These are phyloP conservation scores for Dendronephthya gigantea DNA, from an alignment of 64 coral and sea anemone genomes.

Conservation along the genomic window DNA sequence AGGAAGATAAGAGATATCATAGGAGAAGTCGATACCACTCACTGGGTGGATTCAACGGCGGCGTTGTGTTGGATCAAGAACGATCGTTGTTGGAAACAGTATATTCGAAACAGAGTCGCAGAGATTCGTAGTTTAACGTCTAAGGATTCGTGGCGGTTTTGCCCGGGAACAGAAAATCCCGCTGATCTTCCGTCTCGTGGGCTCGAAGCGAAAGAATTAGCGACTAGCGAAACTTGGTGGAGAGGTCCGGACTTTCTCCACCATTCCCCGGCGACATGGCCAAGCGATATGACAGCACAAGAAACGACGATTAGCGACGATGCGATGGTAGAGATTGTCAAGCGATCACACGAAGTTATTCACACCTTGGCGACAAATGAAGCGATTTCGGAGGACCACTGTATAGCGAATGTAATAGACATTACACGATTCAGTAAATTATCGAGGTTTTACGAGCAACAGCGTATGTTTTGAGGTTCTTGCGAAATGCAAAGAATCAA, in stretches of 20 bases:
- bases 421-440: not conserved
- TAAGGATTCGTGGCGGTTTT: not conserved
- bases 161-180: not conserved
- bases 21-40: not conserved
- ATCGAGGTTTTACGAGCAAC: not conserved
- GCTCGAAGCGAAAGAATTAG: not conserved
- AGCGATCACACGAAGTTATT: not conserved
- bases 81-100: not conserved
- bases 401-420: not conserved
- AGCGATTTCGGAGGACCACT: not conserved
- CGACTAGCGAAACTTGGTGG: not conserved
- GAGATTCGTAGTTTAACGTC: not conserved
- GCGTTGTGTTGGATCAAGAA: conserved; percentile 8
- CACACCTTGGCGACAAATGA: not conserved
- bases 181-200: not conserved
- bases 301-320: not conserved
- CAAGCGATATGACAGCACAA: not conserved
- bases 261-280: not conserved
- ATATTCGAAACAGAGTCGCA: not conserved
- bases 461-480: not conserved
- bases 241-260: not conserved
- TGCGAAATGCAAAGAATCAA: not conserved
- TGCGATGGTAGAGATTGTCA: not conserved
- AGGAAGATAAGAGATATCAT: not conserved
- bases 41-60: not conserved